phyloP scores from a whole-genome alignment of 1,140 invertebrate genomes.

The Drepana arcuata region DNA sequence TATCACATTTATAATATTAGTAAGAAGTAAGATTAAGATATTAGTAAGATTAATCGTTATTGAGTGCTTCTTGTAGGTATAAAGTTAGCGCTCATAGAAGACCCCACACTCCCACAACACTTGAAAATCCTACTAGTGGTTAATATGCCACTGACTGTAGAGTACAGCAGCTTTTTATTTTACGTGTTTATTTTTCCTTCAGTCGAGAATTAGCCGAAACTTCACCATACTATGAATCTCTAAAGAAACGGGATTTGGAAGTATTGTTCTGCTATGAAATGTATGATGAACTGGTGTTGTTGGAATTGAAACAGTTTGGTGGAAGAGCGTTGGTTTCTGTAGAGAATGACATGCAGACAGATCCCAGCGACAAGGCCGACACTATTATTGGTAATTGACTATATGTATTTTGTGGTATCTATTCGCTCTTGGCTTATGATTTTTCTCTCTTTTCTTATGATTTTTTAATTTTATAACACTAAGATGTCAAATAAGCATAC shows the following conservation, averaged over 20 bases:
- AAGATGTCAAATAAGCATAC: no score
- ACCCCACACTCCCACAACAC: no score
- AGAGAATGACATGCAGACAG: conserved; percentile 93
- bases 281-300: conserved; percentile 95
- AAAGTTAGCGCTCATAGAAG: no score
- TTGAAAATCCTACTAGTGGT: no score
- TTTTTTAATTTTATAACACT: conserved; percentile 6
- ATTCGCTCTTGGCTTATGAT: no score
- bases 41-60: no score
- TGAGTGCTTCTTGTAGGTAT: no score
- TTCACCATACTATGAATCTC: conserved; percentile 95
- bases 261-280: conserved; percentile 96
- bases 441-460: background rate
- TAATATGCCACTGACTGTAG: no score
- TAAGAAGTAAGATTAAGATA: no score
- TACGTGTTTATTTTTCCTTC: conserved; percentile 27
- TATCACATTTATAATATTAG: no score
- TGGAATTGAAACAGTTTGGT: conserved; percentile 90
- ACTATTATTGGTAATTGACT: conserved; percentile 40
- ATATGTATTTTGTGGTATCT: background rate
- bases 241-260: conserved; percentile 90
- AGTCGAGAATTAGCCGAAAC: conserved; percentile 92
- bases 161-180: no score
- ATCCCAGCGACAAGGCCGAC: conserved; percentile 56
- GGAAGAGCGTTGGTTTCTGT: conserved; percentile 87